Base-by-base conservation (phyloP, 2,888 invertebrate genomes). In the Eupithecia exiguata region DNA sequence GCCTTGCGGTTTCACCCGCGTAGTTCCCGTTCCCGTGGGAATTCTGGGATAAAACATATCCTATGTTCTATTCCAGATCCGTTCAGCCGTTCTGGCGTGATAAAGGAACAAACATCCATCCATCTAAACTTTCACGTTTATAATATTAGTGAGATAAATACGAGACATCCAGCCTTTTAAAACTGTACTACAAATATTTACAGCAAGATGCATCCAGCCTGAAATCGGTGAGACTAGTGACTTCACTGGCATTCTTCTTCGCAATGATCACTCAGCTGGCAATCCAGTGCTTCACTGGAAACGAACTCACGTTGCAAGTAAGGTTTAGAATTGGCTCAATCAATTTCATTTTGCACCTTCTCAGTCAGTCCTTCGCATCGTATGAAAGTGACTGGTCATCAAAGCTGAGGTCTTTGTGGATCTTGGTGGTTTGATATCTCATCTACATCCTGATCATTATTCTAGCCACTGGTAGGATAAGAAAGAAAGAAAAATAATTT, bases 191-290 rank as follows among this genome's bases (percentile, higher is more conserved):
- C 38, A 5, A 36, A 58, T 58, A 58, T 72, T 87, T 86, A 25
- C 84, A 94, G 94, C 88, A 91, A 90, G 94, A 94, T 78, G 92
- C 91, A 21, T 92, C 92, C 6, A 91, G 91, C 72, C 87, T 94
- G 46, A 91, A 89, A 72, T 93, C 94, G 0, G 84, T 92, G 9
- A 87, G 89, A 1, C 82, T 94, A 62, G 87, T 91, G 69, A 93
- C 92, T 14, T 93, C 94, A 0, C 78, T 94, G 25, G 93, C 94
- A 21, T 94, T 94, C 82, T 94, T 94, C 80, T 84, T 87, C 9
- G 92, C 92, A 2, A 94, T 94, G 94, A 91, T 93, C 65, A 89
- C 88, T 69, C 94, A 94, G 73, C 86, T 94, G 7, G 93, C 89
- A 0, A 87, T 93, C 61, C 94, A 94, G 79, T 94, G 94, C 78